Percentiles rank a stretch among this genome's conserved stretches.
Evolutionary conservation across 2,113 vertebrate genomes (phyloP).

Genomic region (Astatoreochromis straeleni): DNA sequence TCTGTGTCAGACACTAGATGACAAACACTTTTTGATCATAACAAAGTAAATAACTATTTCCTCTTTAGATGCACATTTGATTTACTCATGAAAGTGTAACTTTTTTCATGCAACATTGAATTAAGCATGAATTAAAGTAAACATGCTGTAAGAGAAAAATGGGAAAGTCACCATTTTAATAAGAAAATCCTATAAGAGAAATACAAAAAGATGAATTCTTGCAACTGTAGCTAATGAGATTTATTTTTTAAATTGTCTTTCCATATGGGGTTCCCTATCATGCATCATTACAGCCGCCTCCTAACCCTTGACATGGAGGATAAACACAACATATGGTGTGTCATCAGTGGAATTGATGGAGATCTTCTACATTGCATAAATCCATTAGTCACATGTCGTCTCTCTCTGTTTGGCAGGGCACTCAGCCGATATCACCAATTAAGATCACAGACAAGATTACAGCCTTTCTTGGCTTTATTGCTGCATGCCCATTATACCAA

Average conservation of each 20-base stretch:
- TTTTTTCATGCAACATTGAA: neutral
- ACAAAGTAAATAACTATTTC: neutral
- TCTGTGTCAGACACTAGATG: neutral
- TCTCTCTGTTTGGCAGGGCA: neutral
- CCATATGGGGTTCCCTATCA: neutral
- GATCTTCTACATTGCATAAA: conserved; percentile 18
- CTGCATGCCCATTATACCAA: neutral
- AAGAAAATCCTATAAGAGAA: neutral
- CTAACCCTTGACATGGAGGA: neutral
- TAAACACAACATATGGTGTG: neutral
- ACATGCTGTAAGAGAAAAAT: neutral
- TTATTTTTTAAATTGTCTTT: neutral
- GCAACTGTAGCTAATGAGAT: neutral
- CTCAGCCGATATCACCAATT: neutral
- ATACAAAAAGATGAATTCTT: neutral
- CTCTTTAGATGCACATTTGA: neutral
- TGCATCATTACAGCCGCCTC: neutral
- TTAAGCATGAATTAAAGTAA: neutral
- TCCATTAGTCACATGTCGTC: conserved; percentile 18
- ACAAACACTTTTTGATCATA: neutral
- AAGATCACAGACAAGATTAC: conserved; percentile 31
- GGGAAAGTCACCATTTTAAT: neutral
- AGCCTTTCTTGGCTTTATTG: neutral
- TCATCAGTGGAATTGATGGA: neutral
- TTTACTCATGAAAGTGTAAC: neutral